Conservation (phyloP, 2,888 invertebrate species). For the Tromatobia lineatoria region DNA sequence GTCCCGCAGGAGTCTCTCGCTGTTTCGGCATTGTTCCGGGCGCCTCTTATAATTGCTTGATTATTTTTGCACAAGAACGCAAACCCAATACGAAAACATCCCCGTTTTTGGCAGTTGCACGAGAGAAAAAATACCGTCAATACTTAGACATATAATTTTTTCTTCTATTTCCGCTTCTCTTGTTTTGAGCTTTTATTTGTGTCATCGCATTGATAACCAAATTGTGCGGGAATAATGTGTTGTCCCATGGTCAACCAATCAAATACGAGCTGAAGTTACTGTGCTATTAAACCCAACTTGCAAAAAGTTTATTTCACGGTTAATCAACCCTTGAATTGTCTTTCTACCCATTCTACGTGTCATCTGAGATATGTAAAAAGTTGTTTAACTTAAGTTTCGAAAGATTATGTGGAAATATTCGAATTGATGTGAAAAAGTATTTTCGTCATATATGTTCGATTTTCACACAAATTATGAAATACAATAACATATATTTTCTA, state of each 20-base stretch:
- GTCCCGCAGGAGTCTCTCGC: slow-evolving; percentile 61
- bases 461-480: too few relatives aligned
- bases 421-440: too few relatives aligned
- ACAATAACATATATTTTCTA: too few relatives aligned
- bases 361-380: background rate
- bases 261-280: background rate
- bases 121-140: background rate
- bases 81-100: background rate
- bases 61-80: slow-evolving; percentile 58
- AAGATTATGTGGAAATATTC: too few relatives aligned
- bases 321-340: background rate
- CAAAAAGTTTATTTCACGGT: background rate
- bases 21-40: slow-evolving; percentile 63
- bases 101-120: background rate
- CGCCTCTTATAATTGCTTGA: slow-evolving; percentile 67
- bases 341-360: background rate
- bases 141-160: background rate
- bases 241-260: background rate
- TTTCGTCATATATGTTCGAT: too few relatives aligned
- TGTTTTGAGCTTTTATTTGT: background rate
- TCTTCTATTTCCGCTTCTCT: background rate
- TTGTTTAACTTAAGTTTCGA: too few relatives aligned
- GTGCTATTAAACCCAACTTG: background rate
- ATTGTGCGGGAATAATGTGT: slow-evolving; percentile 3
- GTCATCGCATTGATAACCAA: background rate